These are phyloP conservation scores for Protosalanx chinensis DNA, from an alignment of 2,797 vertebrate genomes.

Conservation along the genomic window DNA sequence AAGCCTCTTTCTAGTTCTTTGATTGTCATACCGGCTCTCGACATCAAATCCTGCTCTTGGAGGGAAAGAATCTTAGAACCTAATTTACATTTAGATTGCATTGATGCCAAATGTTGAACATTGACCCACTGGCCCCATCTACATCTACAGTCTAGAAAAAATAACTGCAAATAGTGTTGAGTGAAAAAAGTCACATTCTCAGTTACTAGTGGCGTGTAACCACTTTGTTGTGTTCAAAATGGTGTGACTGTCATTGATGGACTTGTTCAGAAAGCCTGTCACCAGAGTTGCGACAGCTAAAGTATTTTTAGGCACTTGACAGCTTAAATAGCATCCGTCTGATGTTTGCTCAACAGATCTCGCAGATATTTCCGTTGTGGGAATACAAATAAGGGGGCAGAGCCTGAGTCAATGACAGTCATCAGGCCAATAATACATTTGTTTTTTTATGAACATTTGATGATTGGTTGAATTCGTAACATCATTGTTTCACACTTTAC, in stretches of 20 bases:
- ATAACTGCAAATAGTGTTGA: conserved; percentile 52
- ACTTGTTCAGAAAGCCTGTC: conserved; percentile 50
- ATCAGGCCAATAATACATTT: conserved; percentile 29
- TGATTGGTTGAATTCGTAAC: conserved; percentile 33
- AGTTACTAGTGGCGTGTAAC: conserved; percentile 45
- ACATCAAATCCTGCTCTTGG: conserved; percentile 40
- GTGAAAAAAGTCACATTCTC: conserved; percentile 63
- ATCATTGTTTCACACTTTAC: conserved; percentile 24
- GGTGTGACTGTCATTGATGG: conserved; percentile 53
- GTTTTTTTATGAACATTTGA: conserved; percentile 46
- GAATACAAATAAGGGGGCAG: conserved; percentile 53
- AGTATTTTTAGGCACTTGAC: conserved; percentile 54
- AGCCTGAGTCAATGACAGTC: conserved; percentile 50
- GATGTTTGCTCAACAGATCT: conserved; percentile 49
- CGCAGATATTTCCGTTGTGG: conserved; percentile 39
- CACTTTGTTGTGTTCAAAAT: conserved; percentile 59
- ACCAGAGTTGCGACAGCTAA: conserved; percentile 43
- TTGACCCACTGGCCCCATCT: conserved; percentile 40
- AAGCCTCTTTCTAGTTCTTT: conserved; percentile 26
- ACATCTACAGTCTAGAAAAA: conserved; percentile 31
- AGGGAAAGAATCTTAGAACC: conserved; percentile 33
- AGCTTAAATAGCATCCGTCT: conserved; percentile 52
- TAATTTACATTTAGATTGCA: not conserved
- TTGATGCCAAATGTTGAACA: conserved; percentile 40
- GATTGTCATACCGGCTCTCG: conserved; percentile 28